Conservation (phyloP, 2,888 invertebrate genomes). For the Ditylenchus weischeri region DNA sequence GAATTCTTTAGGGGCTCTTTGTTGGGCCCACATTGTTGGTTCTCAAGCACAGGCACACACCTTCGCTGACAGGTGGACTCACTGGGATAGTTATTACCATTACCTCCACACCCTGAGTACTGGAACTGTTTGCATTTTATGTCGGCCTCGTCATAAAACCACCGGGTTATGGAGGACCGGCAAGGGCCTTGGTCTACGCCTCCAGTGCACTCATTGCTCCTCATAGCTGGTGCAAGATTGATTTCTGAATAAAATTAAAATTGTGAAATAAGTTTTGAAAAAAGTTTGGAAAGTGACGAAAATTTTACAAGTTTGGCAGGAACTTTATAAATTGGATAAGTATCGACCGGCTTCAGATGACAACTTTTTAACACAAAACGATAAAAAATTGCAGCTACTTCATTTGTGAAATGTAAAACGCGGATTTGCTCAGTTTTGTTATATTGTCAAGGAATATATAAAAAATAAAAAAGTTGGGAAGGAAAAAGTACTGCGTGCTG, state of each 20-base stretch:
- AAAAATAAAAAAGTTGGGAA: too few species aligned
- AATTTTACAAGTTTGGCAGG: too few species aligned
- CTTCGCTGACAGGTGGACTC: conserved; percentile 41
- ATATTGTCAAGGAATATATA: too few species aligned
- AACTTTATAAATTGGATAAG: too few species aligned
- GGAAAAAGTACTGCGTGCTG: neutral
- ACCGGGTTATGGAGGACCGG: conserved; percentile 37
- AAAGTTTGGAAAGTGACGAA: too few species aligned
- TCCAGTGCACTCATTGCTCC: conserved; percentile 50
- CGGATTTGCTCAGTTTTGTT: too few species aligned
- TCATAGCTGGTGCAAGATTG: conserved; percentile 37
- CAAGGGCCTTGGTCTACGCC: conserved; percentile 50
- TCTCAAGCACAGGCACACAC: conserved; percentile 25
- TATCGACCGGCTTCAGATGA: too few species aligned
- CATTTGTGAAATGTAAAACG: too few species aligned
- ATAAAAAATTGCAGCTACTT: too few species aligned
- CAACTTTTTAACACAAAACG: too few species aligned
- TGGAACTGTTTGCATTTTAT: conserved; percentile 48
- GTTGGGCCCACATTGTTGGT: conserved; percentile 30
- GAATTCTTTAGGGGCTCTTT: conserved; percentile 44
- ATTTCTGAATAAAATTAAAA: conserved; percentile 38
- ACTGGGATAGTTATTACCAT: conserved; percentile 56
- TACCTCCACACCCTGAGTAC: conserved; percentile 57
- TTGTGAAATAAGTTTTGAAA: too few species aligned
- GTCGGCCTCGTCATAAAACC: conserved; percentile 50